Base-by-base conservation (phyloP, 2,888 invertebrate species). In the Neuroscelio doddi region DNA sequence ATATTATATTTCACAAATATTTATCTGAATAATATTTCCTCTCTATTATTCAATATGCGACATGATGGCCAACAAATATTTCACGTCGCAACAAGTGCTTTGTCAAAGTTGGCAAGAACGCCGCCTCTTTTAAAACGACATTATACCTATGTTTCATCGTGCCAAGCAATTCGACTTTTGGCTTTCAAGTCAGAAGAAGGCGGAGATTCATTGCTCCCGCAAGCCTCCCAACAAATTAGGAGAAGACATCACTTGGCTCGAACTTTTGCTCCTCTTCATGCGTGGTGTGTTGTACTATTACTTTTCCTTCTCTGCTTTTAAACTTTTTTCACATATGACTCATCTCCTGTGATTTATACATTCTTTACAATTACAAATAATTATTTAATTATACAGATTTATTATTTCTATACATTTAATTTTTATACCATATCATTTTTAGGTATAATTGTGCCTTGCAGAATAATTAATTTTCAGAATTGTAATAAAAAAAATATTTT, bases 191-290 rank as follows among this genome's bases (percentile, higher is more conserved):
- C 65, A 68, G 71, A 39, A 52, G 41, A 64, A 68, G 70, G 70
- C 68, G 68, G 71, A 64, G 68, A 61, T 56, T 56, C 57, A 45
- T 32, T 27, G 49, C 53, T 55, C 55, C 52, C 64, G 50, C 62
- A 65, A 65, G 42, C 68, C 64, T 51, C 71, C 72, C 70, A 74
- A 74, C 72, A 75, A 75, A 75, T 75, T 75, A 73, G 71, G 16
- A 44, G 55, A 52, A 44, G 55, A 56, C 46, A 51, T 58, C 49
- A 39, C 47, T 63, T 59, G 59, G 56, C 67, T 42, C 39, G 27
- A 32, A 17, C 17, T 36, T 21, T 21, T 5, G 2, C 21, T 21
- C 5, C 36, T 36, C 36, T 5, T 36, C 14, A 36, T 14, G 14
- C 12, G 14, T 14, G 36, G 12, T 21, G 21, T 5, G 21, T 21